Evolutionary conservation across 2,113 vertebrate genomes (phyloP).

Genomic region (Ramphastos sulfuratus): DNA sequence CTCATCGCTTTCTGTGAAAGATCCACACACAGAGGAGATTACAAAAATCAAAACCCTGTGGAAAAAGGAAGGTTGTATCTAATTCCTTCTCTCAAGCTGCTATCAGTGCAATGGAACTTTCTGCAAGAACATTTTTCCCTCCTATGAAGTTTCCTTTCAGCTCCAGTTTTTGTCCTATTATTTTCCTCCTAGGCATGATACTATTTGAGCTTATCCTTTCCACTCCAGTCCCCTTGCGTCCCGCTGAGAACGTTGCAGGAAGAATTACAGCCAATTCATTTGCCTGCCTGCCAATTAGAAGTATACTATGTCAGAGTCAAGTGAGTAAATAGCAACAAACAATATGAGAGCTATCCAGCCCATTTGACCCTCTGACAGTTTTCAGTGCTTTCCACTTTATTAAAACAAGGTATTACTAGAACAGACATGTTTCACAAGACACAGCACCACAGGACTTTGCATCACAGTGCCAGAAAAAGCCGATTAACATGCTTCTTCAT

Average conservation of each 20-base stretch:
- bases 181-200: background rate
- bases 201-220: background rate
- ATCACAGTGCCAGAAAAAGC: background rate
- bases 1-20: background rate
- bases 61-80: background rate
- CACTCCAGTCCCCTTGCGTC: background rate
- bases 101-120: background rate
- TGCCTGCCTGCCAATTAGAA: slow-evolving; percentile 55
- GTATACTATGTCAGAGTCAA: slow-evolving; percentile 14
- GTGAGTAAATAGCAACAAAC: slow-evolving; percentile 48
- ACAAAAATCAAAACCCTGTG: background rate
- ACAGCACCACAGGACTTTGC: background rate
- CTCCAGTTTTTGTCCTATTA: background rate
- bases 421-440: background rate
- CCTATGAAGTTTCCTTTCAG: background rate
- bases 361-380: slow-evolving; percentile 20
- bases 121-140: background rate
- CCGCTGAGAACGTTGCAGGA: background rate
- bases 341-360: slow-evolving; percentile 29
- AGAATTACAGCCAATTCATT: slow-evolving; percentile 34
- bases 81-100: background rate
- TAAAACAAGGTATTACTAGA: slow-evolving; percentile 32
- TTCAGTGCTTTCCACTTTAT: slow-evolving; percentile 32
- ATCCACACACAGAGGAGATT: background rate
- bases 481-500: background rate